Conservation (phyloP, 92 coral and sea anemone genomes). For the Blastomussa wellsi region DNA sequence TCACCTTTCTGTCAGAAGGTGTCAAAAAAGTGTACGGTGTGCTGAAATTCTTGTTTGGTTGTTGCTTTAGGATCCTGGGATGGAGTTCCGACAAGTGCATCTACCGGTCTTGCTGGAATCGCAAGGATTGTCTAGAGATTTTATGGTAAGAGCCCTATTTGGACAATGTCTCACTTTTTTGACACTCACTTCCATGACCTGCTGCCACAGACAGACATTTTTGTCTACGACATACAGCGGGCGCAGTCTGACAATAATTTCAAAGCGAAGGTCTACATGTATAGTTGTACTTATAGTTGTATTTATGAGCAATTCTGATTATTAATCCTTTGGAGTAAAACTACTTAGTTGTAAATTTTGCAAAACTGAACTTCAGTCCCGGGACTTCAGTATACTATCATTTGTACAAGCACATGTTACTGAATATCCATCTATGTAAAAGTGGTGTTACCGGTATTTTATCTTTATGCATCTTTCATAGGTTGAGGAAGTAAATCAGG, state of each 20-base stretch:
- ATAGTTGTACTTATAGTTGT: constrained; percentile 24
- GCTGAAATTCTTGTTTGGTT: constrained; percentile 36
- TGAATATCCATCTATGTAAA: constrained; percentile 24
- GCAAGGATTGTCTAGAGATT: constrained; percentile 42
- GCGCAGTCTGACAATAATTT: constrained; percentile 33
- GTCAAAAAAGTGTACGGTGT: not conserved
- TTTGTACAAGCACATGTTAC: constrained; percentile 34
- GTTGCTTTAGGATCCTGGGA: constrained; percentile 50
- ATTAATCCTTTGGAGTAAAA: no score
- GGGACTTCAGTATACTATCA: constrained; percentile 34
- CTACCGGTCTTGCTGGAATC: constrained; percentile 40
- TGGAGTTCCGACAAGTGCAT: constrained; percentile 45
- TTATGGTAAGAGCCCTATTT: constrained; percentile 17
- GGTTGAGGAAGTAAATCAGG: constrained; percentile 53
- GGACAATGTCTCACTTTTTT: constrained; percentile 36
- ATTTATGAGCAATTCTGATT: constrained; percentile 22
- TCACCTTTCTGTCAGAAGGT: constrained; percentile 14
- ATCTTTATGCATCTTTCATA: constrained; percentile 48
- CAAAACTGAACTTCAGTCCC: no score
- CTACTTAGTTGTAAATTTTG: constrained; percentile 33
- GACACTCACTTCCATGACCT: constrained; percentile 29
- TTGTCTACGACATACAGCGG: constrained; percentile 22
- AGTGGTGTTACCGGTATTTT: constrained; percentile 38
- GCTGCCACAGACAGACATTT: not conserved
- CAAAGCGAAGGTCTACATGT: constrained; percentile 45